These are phyloP conservation scores for Styela clava DNA, from an alignment of 23 tunicate species.

Conservation along the genomic window DNA sequence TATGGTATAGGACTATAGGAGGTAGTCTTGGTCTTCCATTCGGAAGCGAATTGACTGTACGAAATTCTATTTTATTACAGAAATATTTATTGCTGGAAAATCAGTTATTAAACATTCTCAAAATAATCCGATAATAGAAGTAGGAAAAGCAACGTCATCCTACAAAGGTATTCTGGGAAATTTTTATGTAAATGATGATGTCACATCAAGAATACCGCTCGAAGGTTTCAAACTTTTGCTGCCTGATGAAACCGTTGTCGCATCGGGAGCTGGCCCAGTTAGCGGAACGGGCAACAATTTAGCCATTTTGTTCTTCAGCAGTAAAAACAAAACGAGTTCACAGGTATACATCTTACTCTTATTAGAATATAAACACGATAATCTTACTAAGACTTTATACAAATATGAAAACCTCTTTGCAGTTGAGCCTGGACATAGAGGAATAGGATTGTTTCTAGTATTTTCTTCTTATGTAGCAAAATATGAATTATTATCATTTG, in stretches of 20 bases:
- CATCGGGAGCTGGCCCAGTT: background rate
- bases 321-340: background rate
- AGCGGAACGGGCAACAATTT: background rate
- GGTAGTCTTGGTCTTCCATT: no score
- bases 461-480: no score
- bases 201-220: conserved; percentile 18
- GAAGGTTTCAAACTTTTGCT: conserved; percentile 11
- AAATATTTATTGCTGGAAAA: conserved; percentile 44
- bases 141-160: conserved; percentile 44
- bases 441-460: no score
- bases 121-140: conserved; percentile 32
- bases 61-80: conserved; percentile 24
- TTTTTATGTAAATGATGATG: conserved; percentile 26
- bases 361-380: background rate
- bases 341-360: background rate
- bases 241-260: background rate
- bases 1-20: no score
- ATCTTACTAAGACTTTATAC: background rate
- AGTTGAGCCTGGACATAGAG: no score
- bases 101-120: conserved; percentile 29
- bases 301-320: background rate
- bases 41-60: no score
- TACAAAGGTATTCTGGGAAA: conserved; percentile 46
- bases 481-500: no score
- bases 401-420: background rate